Evolutionary conservation across 2,888 invertebrate species (phyloP), one percentile per base, ranked within the genome.

Genomic region (Lomographa bimaculata): DNA sequence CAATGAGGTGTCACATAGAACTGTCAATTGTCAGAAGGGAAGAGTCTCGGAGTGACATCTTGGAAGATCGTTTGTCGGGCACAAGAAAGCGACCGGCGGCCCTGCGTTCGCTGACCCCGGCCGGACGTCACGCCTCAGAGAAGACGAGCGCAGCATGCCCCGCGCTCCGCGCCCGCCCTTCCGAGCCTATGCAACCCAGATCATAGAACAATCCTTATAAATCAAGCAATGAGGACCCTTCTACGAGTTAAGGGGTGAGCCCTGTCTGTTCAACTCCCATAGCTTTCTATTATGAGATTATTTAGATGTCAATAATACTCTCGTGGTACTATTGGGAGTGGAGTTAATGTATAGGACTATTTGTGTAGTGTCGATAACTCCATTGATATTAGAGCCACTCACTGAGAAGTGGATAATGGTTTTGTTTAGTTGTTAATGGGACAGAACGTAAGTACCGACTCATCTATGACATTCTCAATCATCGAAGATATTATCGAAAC

Each of bases 41-140:
- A 55, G 60, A 68, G 64, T 68, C 72, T 70, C 70, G 72, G 73
- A 80, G 75, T 79, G 79, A 79, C 75, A 79, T 79, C 75, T 77
- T 54, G 61, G 65, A 79, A 81, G 83, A 81, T 78, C 77, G 80
- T 65, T 75, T 69, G 73, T 75, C 73, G 75, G 73, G 66, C 66
- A 74, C 64, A 81, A 82, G 83, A 81, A 83, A 82, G 73, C 72
- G 72, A 73, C 71, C 74, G 64, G 29, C 48, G 69, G 79, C 77
- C 76, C 76, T 76, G 73, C 79, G 86, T 79, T 75, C 86, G 76
- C 72, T 80, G 86, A 86, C 85, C 85, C 79, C 84, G 76, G 75
- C 77, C 82, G 75, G 76, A 76, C 79, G 80, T 80, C 79, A 84
- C 81, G 86, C 73, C 79, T 80, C 73, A 84, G 72, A 75, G 79